These are phyloP conservation scores for Rotaria magnacalcarata DNA, from an alignment of 2,888 invertebrate species.

Conservation along the genomic window DNA sequence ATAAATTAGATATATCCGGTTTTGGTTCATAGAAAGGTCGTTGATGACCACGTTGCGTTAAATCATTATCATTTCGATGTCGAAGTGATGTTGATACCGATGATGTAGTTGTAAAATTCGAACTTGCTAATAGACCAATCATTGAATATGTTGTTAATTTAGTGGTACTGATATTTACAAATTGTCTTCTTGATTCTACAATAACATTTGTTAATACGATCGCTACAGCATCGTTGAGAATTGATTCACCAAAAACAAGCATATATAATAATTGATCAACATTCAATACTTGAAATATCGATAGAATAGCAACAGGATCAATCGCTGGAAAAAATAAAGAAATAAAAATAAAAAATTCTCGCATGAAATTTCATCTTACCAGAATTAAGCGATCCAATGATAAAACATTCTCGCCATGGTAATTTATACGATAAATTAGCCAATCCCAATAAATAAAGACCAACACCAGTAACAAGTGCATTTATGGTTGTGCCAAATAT, in stretches of 20 bases:
- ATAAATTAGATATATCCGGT: neutral
- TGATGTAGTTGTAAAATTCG: neutral
- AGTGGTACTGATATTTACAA: neutral
- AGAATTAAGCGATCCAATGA: constrained; percentile 93
- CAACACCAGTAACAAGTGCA: constrained; percentile 90
- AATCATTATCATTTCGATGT: neutral
- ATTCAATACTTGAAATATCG: constrained; percentile 93
- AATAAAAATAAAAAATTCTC: constrained; percentile 71
- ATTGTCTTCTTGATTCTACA: neutral
- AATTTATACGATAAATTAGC: constrained; percentile 58
- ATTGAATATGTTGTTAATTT: neutral
- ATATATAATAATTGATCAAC: constrained; percentile 95
- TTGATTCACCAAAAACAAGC: constrained; percentile 94
- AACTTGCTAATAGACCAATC: constrained; percentile 22
- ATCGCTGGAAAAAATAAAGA: constrained; percentile 88
- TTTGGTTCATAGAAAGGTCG: neutral
- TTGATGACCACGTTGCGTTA: neutral
- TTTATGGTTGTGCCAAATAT: constrained; percentile 94
- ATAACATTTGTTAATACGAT: constrained; percentile 83
- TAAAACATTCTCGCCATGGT: constrained; percentile 65
- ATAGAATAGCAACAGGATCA: constrained; percentile 96
- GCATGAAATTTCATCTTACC: constrained; percentile 61
- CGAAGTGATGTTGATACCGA: neutral
- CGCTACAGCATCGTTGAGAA: constrained; percentile 93
- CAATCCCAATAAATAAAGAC: constrained; percentile 85